phyloP scores from a whole-genome alignment of 2,797 vertebrate genomes.

The Hoplostethus atlanticus region DNA sequence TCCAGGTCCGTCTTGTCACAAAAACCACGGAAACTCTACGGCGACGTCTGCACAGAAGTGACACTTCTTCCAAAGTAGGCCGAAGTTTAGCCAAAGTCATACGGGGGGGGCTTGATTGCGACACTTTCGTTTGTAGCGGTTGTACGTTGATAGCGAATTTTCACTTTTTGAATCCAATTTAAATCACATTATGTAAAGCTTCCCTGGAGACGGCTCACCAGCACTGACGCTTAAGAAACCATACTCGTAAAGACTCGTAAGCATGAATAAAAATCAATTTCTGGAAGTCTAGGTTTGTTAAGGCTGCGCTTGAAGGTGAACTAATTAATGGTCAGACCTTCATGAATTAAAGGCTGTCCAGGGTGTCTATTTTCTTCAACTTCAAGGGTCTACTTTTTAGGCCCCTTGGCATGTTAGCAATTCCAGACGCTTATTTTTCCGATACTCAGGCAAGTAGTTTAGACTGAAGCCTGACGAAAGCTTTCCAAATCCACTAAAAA shows the following conservation, averaged over 20 bases:
- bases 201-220: constrained; percentile 41
- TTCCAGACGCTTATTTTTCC: constrained; percentile 25
- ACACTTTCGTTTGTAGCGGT: constrained; percentile 44
- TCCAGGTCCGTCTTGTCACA: constrained; percentile 73
- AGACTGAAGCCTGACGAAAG: constrained; percentile 45
- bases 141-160: constrained; percentile 60
- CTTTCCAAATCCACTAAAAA: constrained; percentile 54
- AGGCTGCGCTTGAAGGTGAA: constrained; percentile 6
- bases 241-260: constrained; percentile 49
- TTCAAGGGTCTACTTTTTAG: constrained; percentile 37
- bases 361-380: constrained; percentile 18
- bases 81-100: constrained; percentile 70
- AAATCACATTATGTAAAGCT: constrained; percentile 71
- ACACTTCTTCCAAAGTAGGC: constrained; percentile 69
- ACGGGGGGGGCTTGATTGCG: constrained; percentile 62
- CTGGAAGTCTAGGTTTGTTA: constrained; percentile 23
- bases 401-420: constrained; percentile 39
- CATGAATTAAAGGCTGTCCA: constrained; percentile 25
- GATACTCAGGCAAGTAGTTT: constrained; percentile 31
- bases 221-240: constrained; percentile 31
- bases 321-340: constrained; percentile 21
- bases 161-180: constrained; percentile 63
- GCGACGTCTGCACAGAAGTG: constrained; percentile 49
- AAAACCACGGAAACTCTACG: constrained; percentile 42
- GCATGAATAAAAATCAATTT: constrained; percentile 41